These are phyloP conservation scores for Percopsis transmontana DNA, from an alignment of 2,113 vertebrate species.

Conservation along the genomic window DNA sequence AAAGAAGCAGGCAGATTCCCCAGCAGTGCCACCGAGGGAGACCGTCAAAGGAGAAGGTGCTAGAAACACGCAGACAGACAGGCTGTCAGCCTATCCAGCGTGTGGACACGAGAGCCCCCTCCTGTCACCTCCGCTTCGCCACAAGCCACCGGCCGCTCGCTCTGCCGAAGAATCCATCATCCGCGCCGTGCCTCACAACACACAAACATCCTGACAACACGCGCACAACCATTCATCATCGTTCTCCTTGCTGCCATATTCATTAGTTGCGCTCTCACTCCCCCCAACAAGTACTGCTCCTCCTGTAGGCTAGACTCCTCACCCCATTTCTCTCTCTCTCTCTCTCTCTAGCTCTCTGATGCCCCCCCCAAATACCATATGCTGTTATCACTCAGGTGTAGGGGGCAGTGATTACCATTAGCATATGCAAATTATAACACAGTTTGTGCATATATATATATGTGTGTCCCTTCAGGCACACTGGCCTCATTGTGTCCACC, in stretches of 20 bases:
- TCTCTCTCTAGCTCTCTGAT: not conserved
- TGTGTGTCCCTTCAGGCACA: too few species aligned
- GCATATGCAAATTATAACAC: too few species aligned
- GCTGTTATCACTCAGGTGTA: too few species aligned
- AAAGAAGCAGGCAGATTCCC: too few species aligned
- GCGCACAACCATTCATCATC: conserved; percentile 64
- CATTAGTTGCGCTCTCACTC: conserved; percentile 66
- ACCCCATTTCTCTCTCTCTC: conserved; percentile 19
- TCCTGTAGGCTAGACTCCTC: conserved; percentile 58
- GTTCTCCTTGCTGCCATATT: conserved; percentile 64
- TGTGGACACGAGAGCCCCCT: conserved; percentile 55
- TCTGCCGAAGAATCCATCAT: conserved; percentile 64
- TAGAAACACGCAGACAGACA: conserved; percentile 25
- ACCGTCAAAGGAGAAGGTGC: conserved; percentile 22
- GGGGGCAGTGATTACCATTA: too few species aligned
- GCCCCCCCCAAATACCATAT: too few species aligned
- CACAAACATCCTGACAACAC: conserved; percentile 1
- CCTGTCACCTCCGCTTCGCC: conserved; percentile 55
- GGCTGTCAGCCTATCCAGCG: conserved; percentile 28
- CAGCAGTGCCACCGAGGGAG: conserved; percentile 3
- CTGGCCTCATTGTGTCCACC: too few species aligned
- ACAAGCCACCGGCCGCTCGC: conserved; percentile 58
- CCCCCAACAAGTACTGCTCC: conserved; percentile 59
- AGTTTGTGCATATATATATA: too few species aligned
- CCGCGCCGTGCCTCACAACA: conserved; percentile 28